Evolutionary conservation across 1,140 invertebrate genomes (phyloP), one percentile per base, ranked within the genome.

Genomic region (Batillaria attramentaria): DNA sequence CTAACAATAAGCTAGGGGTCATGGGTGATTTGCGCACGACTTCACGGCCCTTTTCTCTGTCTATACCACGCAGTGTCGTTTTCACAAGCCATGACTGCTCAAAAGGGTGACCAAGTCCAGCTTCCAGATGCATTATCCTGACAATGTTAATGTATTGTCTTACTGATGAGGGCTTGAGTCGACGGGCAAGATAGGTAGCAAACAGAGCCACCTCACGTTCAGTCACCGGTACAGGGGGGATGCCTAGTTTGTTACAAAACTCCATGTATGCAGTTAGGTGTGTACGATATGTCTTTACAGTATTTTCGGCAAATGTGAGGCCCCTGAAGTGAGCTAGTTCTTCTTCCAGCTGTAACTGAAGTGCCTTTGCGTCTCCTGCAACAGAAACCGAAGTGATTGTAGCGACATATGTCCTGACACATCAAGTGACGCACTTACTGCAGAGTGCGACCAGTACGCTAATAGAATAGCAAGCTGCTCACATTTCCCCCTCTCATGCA

Each of bases 71-170:
- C 62, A 65, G 28, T 16, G 62, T 65, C 16, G 62, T 20, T 65
- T 65, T 65, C 28, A 65, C 18, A 65, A 65, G 62, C 31, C 62
- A 65, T 33, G 62, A 65, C 8, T 65, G n/a, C n/a, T n/a, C n/a
- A n/a, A n/a, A n/a, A n/a, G n/a, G n/a, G n/a, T n/a, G n/a, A n/a
- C n/a, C n/a, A n/a, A n/a, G n/a, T n/a, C n/a, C n/a, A n/a, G n/a
- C 18, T 69, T 69, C 66, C 16, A 69, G 66, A 39, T 69, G 66
- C 13, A 69, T 33, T 8, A 35, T 8, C 3, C 31, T 10, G 10
- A 41, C 37, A 69, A 37, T 69, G 57, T 69, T 37, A 16, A 69
- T n/a, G 28, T 62, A 69, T 35, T 37, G 66, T 41, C n/a, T 35
- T 10, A 69, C 35, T 8, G 66, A 69, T 10, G 31, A 18, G 5